Evolutionary conservation across 2,113 vertebrate genomes (phyloP), one percentile per base, ranked within the genome.

Genomic region (Bungarus multicinctus): DNA sequence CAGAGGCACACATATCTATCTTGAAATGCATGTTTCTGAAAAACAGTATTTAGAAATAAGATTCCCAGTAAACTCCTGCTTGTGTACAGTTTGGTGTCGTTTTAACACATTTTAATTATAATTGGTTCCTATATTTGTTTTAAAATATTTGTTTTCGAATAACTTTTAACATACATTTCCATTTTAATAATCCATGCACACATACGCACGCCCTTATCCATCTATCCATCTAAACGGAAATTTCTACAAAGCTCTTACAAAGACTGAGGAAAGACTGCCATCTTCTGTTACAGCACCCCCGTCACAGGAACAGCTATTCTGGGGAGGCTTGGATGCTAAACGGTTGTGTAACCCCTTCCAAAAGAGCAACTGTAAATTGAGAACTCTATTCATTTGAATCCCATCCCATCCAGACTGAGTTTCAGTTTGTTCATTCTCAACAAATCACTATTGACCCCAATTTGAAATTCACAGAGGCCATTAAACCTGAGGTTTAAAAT

Each of bases 181-280:
- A 18, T 74, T 74, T 74, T 74, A 74, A 39, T 74, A 74, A 74
- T 74, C 69, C 69, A 74, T 34, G 34, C 2, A 20, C 16, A 74
- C 2, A 74, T 5, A 74, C 2, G 39, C n/a, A 39, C 1, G 30
- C 3, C 14, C 53, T 18, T 12, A 69, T 64, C 58, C 64, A 34
- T 7, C 60, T n/a, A 39, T 39, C n/a, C n/a, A 39, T 74, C 69
- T 34, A 34, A 74, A 34, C 5, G 16, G 92, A 69, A 55, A 34
- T 0, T 0, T 3, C 88, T 0, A 7, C 12, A 52, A 2, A 85
- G 57, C 85, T 81, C 47, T 18, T 53, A 43, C 1, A 86, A 92
- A 97, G 96, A 94, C 94, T 93, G 96, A 95, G 97, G 96, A 94
- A 96, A 97, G 95, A 55, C 58, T 96, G 98, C 97, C 98, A 97